These are phyloP conservation scores for Ditylenchus dipsaci DNA, from an alignment of 1,140 invertebrate genomes.

Conservation along the genomic window DNA sequence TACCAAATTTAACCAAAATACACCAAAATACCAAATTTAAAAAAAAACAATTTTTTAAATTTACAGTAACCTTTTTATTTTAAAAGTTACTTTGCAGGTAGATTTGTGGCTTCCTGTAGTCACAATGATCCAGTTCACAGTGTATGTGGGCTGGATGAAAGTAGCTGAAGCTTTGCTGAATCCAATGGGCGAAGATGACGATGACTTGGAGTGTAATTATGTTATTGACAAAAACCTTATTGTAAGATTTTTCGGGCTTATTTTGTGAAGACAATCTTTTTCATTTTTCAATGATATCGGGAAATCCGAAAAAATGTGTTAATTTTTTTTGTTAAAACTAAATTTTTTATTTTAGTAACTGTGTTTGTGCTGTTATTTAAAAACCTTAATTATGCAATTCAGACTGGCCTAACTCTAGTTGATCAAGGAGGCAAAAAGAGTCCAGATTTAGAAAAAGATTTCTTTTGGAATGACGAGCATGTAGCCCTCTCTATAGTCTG, in stretches of 20 bases:
- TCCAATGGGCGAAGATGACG: conserved; percentile 56
- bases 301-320: too few species aligned
- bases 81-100: conserved; percentile 30
- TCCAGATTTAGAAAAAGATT: conserved; percentile 39
- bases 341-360: too few species aligned
- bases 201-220: conserved; percentile 53
- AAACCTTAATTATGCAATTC: conserved; percentile 2
- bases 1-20: too few species aligned
- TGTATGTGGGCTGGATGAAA: conserved; percentile 57
- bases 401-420: conserved; percentile 39
- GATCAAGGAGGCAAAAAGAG: conserved; percentile 32
- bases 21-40: not conserved
- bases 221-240: conserved; percentile 54
- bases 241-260: conserved; percentile 11
- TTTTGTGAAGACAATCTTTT: not conserved
- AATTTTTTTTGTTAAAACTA: not conserved
- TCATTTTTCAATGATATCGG: too few species aligned
- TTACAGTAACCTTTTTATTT: too few species aligned
- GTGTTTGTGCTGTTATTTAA: too few species aligned
- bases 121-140: conserved; percentile 52
- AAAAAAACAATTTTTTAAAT: not conserved
- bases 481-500: conserved; percentile 47
- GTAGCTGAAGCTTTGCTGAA: conserved; percentile 57
- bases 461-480: conserved; percentile 50
- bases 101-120: conserved; percentile 49